Evolutionary conservation across 2,888 invertebrate species (phyloP).

Genomic region (Scaptomyza cyrtandrae): DNA sequence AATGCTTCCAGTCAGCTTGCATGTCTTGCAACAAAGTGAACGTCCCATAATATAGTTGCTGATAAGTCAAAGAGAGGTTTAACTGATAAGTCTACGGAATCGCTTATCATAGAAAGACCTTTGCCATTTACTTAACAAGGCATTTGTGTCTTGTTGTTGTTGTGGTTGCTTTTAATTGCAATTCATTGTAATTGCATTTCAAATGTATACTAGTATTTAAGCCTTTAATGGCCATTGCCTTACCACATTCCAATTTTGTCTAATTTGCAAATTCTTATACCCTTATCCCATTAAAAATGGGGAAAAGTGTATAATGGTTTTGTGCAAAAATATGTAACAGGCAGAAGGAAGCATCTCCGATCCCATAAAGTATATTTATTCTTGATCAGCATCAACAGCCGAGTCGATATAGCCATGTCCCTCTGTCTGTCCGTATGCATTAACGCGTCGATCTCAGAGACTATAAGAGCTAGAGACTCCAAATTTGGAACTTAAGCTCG

Average conservation of each 20-base stretch:
- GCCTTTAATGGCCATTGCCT: slow-evolving; percentile 18
- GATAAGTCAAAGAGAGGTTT: slow-evolving; percentile 33
- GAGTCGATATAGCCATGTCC: too few species aligned
- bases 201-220: slow-evolving; percentile 3
- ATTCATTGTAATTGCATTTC: slow-evolving; percentile 12
- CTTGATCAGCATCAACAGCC: too few species aligned
- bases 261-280: too few species aligned
- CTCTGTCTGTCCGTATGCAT: too few species aligned
- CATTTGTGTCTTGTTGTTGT: background rate
- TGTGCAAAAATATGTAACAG: too few species aligned
- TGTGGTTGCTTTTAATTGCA: background rate
- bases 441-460: too few species aligned
- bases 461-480: too few species aligned
- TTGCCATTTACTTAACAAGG: background rate
- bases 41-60: slow-evolving; percentile 27
- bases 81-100: slow-evolving; percentile 39
- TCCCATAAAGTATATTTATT: too few species aligned
- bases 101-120: slow-evolving; percentile 19
- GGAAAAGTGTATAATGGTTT: too few species aligned
- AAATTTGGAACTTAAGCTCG: too few species aligned
- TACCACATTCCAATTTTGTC: slow-evolving; percentile 1
- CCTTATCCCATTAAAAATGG: too few species aligned
- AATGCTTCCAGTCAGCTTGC: slow-evolving; percentile 2
- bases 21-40: background rate
- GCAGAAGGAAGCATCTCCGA: too few species aligned